These are phyloP conservation scores for Zaprionus taronus DNA, from an alignment of 1,140 invertebrate species.

Conservation along the genomic window DNA sequence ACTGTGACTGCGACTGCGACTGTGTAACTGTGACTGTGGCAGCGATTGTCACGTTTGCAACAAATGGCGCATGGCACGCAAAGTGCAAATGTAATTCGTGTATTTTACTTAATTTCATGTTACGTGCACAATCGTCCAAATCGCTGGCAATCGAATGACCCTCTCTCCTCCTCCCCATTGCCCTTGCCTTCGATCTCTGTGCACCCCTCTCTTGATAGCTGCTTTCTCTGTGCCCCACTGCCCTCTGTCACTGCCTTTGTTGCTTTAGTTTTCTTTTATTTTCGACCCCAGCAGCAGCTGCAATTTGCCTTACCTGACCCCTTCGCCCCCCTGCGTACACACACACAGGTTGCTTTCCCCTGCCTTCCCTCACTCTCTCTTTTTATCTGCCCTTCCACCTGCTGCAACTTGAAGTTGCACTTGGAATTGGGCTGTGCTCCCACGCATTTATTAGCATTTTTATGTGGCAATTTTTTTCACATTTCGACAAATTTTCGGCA, in stretches of 20 bases:
- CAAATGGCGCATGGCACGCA: slow-evolving; percentile 81
- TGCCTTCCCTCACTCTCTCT: background rate
- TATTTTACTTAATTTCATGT: slow-evolving; percentile 82
- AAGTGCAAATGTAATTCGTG: slow-evolving; percentile 82
- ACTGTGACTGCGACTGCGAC: slow-evolving; percentile 19
- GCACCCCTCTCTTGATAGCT: background rate
- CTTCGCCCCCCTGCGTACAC: too few relatives aligned
- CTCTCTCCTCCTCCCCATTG: background rate
- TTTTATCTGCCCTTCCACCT: background rate
- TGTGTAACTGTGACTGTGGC: slow-evolving; percentile 31
- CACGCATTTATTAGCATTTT: slow-evolving; percentile 74
- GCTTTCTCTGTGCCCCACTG: background rate
- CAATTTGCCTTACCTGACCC: slow-evolving; percentile 25
- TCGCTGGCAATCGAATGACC: slow-evolving; percentile 60
- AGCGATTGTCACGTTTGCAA: slow-evolving; percentile 78
- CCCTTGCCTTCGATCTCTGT: background rate
- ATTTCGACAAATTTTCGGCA: slow-evolving; percentile 40
- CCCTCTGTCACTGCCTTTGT: background rate
- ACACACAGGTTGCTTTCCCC: background rate
- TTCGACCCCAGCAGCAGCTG: slow-evolving; percentile 12
- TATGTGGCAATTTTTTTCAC: slow-evolving; percentile 58
- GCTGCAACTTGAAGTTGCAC: slow-evolving; percentile 18
- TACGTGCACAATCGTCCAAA: slow-evolving; percentile 80
- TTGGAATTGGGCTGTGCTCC: slow-evolving; percentile 14
- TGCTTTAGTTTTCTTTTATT: slow-evolving; percentile 3